Conservation (phyloP, 2,888 invertebrate species). For the Perizoma flavofasciatum region DNA sequence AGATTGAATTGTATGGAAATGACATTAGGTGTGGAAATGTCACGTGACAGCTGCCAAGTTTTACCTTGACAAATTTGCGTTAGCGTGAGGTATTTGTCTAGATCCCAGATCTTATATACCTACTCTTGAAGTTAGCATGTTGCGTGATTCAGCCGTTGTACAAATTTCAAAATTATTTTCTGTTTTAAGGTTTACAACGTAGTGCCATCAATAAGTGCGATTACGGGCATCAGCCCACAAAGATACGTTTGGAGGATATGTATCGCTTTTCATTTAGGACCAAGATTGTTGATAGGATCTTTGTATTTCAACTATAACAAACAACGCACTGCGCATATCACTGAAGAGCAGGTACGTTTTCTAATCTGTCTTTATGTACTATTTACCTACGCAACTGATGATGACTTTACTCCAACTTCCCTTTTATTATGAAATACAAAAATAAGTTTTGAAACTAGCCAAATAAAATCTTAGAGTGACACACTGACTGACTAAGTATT, state of each 20-base stretch:
- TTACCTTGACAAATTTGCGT: too few relatives aligned
- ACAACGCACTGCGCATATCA: conserved; percentile 85
- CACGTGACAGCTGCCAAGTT: too few relatives aligned
- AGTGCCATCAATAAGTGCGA: conserved; percentile 97
- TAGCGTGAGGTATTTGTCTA: too few relatives aligned
- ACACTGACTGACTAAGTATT: too few relatives aligned
- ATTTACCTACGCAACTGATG: neutral
- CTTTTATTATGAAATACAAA: too few relatives aligned
- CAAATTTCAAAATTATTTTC: neutral
- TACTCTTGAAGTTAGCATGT: too few relatives aligned
- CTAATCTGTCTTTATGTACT: neutral
- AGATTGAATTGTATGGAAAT: too few relatives aligned
- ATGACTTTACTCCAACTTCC: too few relatives aligned
- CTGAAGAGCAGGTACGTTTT: conserved; percentile 75
- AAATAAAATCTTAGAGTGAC: too few relatives aligned
- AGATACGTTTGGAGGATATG: conserved; percentile 96
- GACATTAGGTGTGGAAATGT: too few relatives aligned
- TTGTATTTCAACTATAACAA: conserved; percentile 93
- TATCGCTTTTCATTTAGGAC: conserved; percentile 95
- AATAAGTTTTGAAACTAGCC: too few relatives aligned
- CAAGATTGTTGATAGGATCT: conserved; percentile 94
- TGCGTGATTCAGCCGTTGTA: neutral
- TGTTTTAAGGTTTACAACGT: conserved; percentile 93
- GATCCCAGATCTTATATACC: too few relatives aligned
- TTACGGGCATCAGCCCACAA: conserved; percentile 96